Percentiles rank a stretch among this genome's conserved stretches.
These are phyloP conservation scores for Pedicia rivosa DNA, from an alignment of 2,888 invertebrate species.

Conservation along the genomic window DNA sequence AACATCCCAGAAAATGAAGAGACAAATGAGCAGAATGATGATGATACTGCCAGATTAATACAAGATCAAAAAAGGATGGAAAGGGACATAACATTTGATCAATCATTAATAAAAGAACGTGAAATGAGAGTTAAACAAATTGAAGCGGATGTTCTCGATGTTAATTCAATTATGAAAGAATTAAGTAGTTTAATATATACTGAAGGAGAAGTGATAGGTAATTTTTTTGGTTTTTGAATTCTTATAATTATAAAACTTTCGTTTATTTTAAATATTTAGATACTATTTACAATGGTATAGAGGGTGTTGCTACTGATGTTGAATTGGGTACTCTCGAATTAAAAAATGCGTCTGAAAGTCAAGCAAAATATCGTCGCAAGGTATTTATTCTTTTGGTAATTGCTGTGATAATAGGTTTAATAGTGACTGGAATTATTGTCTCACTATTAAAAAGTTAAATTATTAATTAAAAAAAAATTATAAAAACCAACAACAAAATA, in stretches of 20 bases:
- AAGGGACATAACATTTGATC: constrained; percentile 49
- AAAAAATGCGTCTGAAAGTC: constrained; percentile 64
- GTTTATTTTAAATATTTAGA: constrained; percentile 41
- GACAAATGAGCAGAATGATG: no score
- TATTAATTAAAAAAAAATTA: neutral
- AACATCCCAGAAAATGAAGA: no score
- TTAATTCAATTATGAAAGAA: constrained; percentile 68
- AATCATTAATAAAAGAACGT: constrained; percentile 61
- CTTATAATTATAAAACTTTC: neutral
- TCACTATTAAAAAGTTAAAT: constrained; percentile 16
- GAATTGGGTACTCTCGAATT: constrained; percentile 65
- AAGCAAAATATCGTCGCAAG: constrained; percentile 59
- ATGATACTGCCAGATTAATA: constrained; percentile 29
- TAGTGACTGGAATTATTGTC: constrained; percentile 52
- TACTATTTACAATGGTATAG: constrained; percentile 68
- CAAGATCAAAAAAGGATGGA: constrained; percentile 22
- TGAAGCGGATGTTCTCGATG: constrained; percentile 67
- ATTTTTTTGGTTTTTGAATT: constrained; percentile 8
- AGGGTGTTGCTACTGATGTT: constrained; percentile 54
- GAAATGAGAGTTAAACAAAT: constrained; percentile 66
- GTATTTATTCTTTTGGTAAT: constrained; percentile 53
- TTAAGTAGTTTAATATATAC: constrained; percentile 51
- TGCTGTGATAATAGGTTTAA: constrained; percentile 44
- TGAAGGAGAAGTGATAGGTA: constrained; percentile 60
- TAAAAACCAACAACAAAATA: neutral